Conservation (phyloP, 1,140 invertebrate genomes). For the Caerostris extrusa region DNA sequence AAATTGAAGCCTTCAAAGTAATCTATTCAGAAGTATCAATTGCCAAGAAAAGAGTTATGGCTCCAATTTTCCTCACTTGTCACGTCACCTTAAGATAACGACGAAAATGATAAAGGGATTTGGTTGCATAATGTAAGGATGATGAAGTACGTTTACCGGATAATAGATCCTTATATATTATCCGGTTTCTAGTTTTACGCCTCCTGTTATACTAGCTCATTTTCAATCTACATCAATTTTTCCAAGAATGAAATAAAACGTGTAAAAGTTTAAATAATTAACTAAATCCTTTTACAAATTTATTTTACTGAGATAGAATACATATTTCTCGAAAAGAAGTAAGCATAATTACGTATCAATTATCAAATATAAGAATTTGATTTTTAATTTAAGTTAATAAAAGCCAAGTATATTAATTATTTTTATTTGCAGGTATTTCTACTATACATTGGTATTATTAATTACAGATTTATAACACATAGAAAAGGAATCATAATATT, state of each 20-base stretch:
- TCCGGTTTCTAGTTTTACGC: background rate
- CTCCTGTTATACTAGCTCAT: background rate
- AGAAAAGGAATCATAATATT: too few relatives aligned
- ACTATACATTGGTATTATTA: too few relatives aligned
- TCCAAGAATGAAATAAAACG: background rate
- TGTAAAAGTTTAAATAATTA: background rate
- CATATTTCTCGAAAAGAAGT: too few relatives aligned
- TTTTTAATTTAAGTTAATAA: too few relatives aligned
- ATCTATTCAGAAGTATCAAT: background rate
- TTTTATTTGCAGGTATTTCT: too few relatives aligned
- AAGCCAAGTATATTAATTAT: too few relatives aligned
- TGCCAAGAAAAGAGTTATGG: background rate
- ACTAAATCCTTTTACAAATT: too few relatives aligned
- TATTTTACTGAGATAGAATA: too few relatives aligned
- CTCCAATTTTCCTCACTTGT: slow-evolving; percentile 25
- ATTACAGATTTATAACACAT: too few relatives aligned
- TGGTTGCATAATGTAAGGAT: background rate
- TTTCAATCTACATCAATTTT: background rate
- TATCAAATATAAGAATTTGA: too few relatives aligned
- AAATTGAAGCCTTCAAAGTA: background rate
- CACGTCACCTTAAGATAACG: slow-evolving; percentile 7
- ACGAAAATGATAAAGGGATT: slow-evolving; percentile 3
- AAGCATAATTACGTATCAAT: too few relatives aligned
- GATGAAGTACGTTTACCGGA: background rate
- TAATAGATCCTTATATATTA: background rate